Base-by-base conservation (phyloP, 2,113 vertebrate genomes). In the Suricata suricatta region DNA sequence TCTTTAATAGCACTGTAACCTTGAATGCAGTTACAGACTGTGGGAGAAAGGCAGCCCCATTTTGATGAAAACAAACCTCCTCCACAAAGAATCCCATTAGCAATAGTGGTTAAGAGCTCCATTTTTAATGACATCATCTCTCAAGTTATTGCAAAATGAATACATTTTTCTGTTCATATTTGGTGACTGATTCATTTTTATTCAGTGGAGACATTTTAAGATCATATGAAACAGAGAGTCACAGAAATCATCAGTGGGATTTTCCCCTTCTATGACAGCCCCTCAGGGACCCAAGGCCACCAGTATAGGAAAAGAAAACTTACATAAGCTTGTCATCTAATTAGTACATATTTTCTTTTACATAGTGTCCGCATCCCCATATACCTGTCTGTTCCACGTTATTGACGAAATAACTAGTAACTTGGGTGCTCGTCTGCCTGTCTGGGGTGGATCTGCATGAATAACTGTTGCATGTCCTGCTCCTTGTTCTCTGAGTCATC, bases 401-500 rank as follows among this genome's bases (percentile, higher is more conserved):
- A 72, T 83, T 89, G 85, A 89, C 1, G 16, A 79, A 96, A 84
- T 66, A 63, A 66, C 64, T 90, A 52, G 71, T 44, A 95, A 91
- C 60, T 68, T 76, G 72, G n/a, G 80, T 52, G 35, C 64, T 80
- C 23, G 7, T 96, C 35, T 71, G 57, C 57, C 50, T 85, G 76
- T 52, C 81, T 90, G 90, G 47, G 90, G 95, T 96, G 96, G 63
- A 93, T 96, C 88, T 96, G 95, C 50, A 54, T 64, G 68, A 79
- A 68, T 93, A 80, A 82, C 94, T 77, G 41, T 54, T 96, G 94
- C 81, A 33, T 90, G 97, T 95, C 68, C 94, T 96, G 94, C 96
- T 98, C 95, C 97, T 93, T 97, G 85, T 97, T 97, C 95, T 96
- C 95, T 98, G 97, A 97, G 90, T 98, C 97, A 97, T 95, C 79